Evolutionary conservation across 2,113 vertebrate genomes (phyloP).

Genomic region (Bubo scandiacus): DNA sequence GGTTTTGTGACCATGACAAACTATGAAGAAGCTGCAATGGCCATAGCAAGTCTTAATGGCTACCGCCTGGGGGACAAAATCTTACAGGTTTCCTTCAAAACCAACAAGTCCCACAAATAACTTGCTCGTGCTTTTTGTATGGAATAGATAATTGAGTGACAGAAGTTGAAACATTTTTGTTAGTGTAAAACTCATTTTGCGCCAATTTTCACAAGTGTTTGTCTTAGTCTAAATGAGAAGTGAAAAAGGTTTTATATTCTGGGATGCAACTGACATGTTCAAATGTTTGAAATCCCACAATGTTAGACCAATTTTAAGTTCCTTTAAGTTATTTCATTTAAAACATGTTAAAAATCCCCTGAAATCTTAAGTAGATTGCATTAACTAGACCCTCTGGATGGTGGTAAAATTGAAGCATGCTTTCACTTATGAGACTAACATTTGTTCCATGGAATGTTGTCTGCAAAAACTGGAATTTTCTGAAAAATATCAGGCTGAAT

Average conservation of each 20-base stretch:
- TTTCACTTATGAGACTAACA: conserved; percentile 75
- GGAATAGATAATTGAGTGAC: conserved; percentile 83
- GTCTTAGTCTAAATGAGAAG: conserved; percentile 86
- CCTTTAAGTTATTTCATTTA: conserved; percentile 80
- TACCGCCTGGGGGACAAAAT: conserved; percentile 99
- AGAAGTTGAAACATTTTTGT: conserved; percentile 81
- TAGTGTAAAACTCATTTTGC: conserved; percentile 88
- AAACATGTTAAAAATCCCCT: conserved; percentile 69
- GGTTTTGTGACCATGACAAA: conserved; percentile 99
- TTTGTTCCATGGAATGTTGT: conserved; percentile 63
- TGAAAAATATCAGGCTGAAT: conserved; percentile 62
- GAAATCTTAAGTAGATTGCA: conserved; percentile 72
- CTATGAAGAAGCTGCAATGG: conserved; percentile 99
- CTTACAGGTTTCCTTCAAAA: conserved; percentile 99
- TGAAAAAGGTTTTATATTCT: conserved; percentile 82
- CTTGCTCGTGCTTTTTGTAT: conserved; percentile 83
- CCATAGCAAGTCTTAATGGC: conserved; percentile 97
- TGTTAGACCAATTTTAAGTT: conserved; percentile 82
- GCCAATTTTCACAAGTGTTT: conserved; percentile 88
- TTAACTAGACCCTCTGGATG: conserved; percentile 73
- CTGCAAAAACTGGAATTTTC: conserved; percentile 73
- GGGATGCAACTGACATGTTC: conserved; percentile 86
- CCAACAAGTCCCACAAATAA: conserved; percentile 99
- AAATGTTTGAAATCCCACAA: conserved; percentile 84
- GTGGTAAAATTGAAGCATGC: conserved; percentile 75